These are phyloP conservation scores for Datnioides undecimradiatus DNA, from an alignment of 2,113 vertebrate genomes.

Conservation along the genomic window DNA sequence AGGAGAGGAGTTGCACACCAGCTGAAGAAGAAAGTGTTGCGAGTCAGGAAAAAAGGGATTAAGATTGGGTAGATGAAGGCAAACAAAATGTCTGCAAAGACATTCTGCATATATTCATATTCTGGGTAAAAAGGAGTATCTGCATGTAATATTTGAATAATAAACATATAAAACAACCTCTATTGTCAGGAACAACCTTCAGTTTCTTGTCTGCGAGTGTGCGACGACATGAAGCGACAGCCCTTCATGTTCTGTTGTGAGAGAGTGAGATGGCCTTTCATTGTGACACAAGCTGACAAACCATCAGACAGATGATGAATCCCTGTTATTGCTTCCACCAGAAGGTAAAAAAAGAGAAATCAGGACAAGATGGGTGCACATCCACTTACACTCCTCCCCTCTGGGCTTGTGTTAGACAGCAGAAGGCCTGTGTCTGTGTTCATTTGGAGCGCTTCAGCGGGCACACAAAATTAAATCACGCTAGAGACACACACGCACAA, in stretches of 20 bases:
- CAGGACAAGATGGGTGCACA: slow-evolving; percentile 6
- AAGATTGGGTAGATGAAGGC: slow-evolving; percentile 30
- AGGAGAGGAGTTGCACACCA: slow-evolving; percentile 23
- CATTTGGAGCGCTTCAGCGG: slow-evolving; percentile 37
- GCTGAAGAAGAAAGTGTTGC: slow-evolving; percentile 23
- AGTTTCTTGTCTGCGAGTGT: background rate
- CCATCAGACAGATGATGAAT: slow-evolving; percentile 43
- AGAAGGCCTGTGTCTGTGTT: slow-evolving; percentile 50
- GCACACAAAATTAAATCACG: slow-evolving; percentile 50
- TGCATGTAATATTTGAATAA: background rate
- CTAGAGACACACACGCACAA: slow-evolving; percentile 2
- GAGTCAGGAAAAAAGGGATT: slow-evolving; percentile 12
- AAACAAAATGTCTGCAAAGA: slow-evolving; percentile 14
- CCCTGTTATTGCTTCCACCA: slow-evolving; percentile 16
- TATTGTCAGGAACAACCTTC: background rate
- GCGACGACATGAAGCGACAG: slow-evolving; percentile 23
- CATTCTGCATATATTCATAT: background rate
- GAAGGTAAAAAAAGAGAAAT: slow-evolving; percentile 10
- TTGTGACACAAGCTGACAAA: slow-evolving; percentile 42
- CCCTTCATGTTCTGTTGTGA: slow-evolving; percentile 27
- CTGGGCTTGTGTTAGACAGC: slow-evolving; percentile 40
- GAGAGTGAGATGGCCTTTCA: slow-evolving; percentile 35
- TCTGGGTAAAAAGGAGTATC: background rate
- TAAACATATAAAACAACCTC: background rate
- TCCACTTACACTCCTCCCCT: slow-evolving; percentile 25